A percentile compares a stretch with the other conserved stretches of the same genome.
These are phyloP conservation scores for Carcina quercana DNA, from an alignment of 2,888 invertebrate species.

Conservation along the genomic window DNA sequence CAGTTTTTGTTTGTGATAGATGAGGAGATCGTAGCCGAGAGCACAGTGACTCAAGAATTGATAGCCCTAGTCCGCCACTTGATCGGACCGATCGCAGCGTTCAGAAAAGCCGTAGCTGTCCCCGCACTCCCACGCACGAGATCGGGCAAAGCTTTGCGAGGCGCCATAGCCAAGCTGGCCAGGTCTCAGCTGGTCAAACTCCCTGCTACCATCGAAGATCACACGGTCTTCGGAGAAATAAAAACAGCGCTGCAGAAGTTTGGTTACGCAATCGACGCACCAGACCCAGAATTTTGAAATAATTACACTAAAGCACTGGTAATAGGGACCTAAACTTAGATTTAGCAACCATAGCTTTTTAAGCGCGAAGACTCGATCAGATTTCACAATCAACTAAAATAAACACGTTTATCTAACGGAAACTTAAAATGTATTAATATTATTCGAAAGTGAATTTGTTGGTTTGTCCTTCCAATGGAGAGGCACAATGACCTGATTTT, in stretches of 20 bases:
- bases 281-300: constrained; percentile 72
- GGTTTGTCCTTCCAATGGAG: too few species aligned
- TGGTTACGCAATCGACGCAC: constrained; percentile 83
- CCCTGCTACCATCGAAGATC: constrained; percentile 91
- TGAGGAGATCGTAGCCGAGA: constrained; percentile 61
- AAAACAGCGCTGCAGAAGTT: constrained; percentile 82
- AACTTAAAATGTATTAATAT: too few species aligned
- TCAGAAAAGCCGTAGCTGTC: constrained; percentile 86
- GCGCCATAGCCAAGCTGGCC: constrained; percentile 89
- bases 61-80: constrained; percentile 62
- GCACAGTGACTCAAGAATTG: constrained; percentile 56
- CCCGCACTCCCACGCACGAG: constrained; percentile 90
- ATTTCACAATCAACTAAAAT: too few species aligned
- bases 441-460: too few species aligned
- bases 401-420: too few species aligned
- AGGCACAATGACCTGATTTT: too few species aligned
- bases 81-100: constrained; percentile 92
- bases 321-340: too few species aligned
- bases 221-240: constrained; percentile 86
- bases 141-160: constrained; percentile 81
- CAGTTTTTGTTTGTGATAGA: too few species aligned
- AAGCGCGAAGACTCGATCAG: too few species aligned
- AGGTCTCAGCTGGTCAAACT: constrained; percentile 85
- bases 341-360: too few species aligned
- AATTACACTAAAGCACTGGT: background rate